phyloP scores from a whole-genome alignment of 2,113 vertebrate species.

The Lycaon pictus region DNA sequence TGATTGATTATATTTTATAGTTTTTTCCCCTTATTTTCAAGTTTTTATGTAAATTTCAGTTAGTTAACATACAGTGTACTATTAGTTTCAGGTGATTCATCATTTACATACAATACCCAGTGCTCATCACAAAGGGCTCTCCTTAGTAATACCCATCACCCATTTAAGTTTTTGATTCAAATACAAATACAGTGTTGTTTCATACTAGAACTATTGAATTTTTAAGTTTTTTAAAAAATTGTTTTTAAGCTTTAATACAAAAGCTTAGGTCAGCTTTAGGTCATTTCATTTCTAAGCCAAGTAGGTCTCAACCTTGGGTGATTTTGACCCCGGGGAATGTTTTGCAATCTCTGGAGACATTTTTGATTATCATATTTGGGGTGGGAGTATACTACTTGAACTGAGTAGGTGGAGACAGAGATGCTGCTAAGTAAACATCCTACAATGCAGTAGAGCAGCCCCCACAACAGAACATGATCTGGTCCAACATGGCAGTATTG shows the following conservation, averaged over 20 bases:
- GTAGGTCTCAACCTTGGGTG: background rate
- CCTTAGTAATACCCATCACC: background rate
- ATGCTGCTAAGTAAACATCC: background rate
- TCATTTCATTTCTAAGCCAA: background rate
- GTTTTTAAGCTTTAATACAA: background rate
- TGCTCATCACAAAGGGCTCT: background rate
- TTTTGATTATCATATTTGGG: background rate
- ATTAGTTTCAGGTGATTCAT: background rate
- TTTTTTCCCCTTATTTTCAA: background rate
- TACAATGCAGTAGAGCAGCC: background rate
- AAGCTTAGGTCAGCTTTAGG: background rate
- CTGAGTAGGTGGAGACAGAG: background rate
- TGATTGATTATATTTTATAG: background rate
- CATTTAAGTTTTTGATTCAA: background rate
- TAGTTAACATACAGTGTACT: background rate
- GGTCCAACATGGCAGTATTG: background rate
- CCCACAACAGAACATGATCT: background rate
- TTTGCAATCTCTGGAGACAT: background rate
- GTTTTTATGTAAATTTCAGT: background rate
- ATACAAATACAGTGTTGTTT: conserved; percentile 11
- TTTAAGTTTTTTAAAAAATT: background rate
- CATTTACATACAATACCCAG: background rate
- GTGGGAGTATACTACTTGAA: background rate
- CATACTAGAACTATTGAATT: background rate
- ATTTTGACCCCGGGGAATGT: background rate